These are phyloP conservation scores for Ricordea florida DNA, from an alignment of 92 coral and sea anemone species.

Conservation along the genomic window DNA sequence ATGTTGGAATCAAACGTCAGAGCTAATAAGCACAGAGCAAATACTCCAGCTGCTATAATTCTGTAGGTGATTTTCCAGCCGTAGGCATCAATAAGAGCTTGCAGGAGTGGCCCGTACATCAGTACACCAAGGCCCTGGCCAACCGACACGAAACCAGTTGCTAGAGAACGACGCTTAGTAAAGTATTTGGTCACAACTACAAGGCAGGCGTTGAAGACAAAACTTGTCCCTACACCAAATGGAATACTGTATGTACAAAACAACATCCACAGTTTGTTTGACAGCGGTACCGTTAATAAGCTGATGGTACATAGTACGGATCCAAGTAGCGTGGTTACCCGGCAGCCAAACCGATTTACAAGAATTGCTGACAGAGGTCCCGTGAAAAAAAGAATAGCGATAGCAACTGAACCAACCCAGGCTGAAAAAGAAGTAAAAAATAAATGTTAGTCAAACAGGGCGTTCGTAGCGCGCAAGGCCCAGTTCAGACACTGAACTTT, in stretches of 20 bases:
- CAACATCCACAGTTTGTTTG: constrained; percentile 30
- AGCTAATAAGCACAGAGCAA: constrained; percentile 18
- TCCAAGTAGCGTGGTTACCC: constrained; percentile 54
- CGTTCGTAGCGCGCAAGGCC: too few species aligned
- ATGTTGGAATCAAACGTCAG: constrained; percentile 15
- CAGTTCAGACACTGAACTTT: too few species aligned
- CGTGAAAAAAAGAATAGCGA: constrained; percentile 45
- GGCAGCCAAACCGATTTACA: constrained; percentile 50
- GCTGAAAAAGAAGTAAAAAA: constrained; percentile 29
- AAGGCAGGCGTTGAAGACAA: constrained; percentile 36
- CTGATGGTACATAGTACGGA: constrained; percentile 46
- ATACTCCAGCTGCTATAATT: constrained; percentile 26
- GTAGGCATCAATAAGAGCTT: constrained; percentile 5
- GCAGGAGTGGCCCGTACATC: constrained; percentile 52
- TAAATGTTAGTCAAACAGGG: background rate
- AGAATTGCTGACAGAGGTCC: constrained; percentile 53
- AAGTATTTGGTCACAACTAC: constrained; percentile 34
- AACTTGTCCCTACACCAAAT: constrained; percentile 57
- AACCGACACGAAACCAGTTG: constrained; percentile 49
- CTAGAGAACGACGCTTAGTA: constrained; percentile 32
- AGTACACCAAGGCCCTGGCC: constrained; percentile 58
- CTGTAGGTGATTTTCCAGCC: constrained; percentile 41
- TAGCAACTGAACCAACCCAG: constrained; percentile 65
- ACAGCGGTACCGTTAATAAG: constrained; percentile 46
- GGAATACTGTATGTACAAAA: constrained; percentile 45